phyloP scores from a whole-genome alignment of 2,888 invertebrate species.

The Fragum whitleyi region DNA sequence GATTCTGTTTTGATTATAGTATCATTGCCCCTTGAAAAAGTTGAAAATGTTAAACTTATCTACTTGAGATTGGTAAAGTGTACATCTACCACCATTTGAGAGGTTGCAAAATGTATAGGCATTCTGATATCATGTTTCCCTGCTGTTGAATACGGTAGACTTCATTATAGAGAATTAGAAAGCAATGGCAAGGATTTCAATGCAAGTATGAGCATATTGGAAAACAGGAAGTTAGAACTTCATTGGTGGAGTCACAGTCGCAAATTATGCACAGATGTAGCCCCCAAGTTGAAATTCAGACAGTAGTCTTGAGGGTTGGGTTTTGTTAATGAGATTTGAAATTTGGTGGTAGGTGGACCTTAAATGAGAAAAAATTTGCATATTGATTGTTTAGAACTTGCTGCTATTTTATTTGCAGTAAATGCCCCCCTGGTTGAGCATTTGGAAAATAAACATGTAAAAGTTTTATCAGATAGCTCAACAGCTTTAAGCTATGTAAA shows the following conservation, averaged over 20 bases:
- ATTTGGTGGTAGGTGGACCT: no score
- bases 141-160: constrained; percentile 27
- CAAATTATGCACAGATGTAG: background rate
- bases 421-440: constrained; percentile 22
- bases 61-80: background rate
- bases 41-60: no score
- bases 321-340: background rate
- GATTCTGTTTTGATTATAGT: background rate
- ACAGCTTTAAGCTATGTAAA: constrained; percentile 10
- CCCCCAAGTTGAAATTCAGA: no score
- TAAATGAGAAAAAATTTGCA: constrained; percentile 5
- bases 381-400: constrained; percentile 48
- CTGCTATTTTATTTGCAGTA: constrained; percentile 38
- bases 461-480: no score
- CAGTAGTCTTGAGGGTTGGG: background rate
- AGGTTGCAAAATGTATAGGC: constrained; percentile 27
- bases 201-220: background rate
- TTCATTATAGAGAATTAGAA: constrained; percentile 20
- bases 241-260: background rate
- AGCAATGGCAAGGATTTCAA: background rate
- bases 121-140: constrained; percentile 14
- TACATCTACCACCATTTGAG: background rate
- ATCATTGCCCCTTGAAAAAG: no score
- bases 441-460: constrained; percentile 33
- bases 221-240: background rate